Conservation (phyloP, 2,113 vertebrate species). For the Podiceps cristatus region DNA sequence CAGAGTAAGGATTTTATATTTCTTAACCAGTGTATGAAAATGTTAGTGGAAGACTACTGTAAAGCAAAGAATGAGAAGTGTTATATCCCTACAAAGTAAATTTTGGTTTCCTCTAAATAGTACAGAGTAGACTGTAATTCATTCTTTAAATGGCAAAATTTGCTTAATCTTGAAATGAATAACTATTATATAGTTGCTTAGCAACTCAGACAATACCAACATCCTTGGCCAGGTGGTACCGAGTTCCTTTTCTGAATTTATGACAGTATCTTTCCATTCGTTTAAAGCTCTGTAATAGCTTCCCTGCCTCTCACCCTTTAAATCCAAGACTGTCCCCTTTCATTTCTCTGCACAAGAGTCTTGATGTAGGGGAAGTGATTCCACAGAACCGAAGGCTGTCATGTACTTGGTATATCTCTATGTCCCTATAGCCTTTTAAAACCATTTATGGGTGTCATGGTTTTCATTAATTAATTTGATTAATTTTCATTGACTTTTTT, state of each 20-base stretch:
- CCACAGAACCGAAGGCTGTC: background rate
- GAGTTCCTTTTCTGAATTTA: constrained; percentile 1
- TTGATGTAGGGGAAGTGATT: background rate
- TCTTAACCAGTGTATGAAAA: background rate
- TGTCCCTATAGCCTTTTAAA: background rate
- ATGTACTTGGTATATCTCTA: background rate
- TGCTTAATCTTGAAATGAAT: constrained; percentile 7
- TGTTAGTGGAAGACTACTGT: background rate
- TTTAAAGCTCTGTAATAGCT: constrained; percentile 4
- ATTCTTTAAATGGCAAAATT: constrained; percentile 22
- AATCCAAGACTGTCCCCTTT: background rate
- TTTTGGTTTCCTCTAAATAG: background rate
- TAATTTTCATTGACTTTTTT: background rate
- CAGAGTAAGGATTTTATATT: background rate
- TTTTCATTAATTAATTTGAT: background rate
- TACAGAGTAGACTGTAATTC: background rate
- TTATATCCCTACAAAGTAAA: background rate
- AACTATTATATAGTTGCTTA: constrained; percentile 27
- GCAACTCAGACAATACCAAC: constrained; percentile 28
- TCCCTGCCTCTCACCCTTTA: background rate
- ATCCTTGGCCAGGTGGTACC: background rate
- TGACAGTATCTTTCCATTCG: background rate
- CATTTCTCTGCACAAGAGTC: background rate
- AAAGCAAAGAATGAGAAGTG: background rate
- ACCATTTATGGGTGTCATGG: background rate